phyloP scores from a whole-genome alignment of 2,888 invertebrate genomes.

The Myathropa florea region DNA sequence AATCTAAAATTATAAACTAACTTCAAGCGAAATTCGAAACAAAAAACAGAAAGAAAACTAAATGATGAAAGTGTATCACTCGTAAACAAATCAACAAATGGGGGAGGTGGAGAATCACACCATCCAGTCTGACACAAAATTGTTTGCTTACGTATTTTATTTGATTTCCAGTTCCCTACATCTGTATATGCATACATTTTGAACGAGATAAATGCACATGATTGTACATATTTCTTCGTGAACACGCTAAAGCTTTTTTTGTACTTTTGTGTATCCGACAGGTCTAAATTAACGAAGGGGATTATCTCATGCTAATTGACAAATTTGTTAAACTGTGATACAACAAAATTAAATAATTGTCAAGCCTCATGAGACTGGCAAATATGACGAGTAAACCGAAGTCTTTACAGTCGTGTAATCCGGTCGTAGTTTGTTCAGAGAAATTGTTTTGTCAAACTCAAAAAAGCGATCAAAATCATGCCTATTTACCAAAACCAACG shows the following conservation, averaged over 20 bases:
- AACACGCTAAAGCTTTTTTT: background rate
- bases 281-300: background rate
- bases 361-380: background rate
- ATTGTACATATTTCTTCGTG: background rate
- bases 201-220: background rate
- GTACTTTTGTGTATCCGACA: background rate
- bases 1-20: constrained; percentile 22
- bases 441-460: no score
- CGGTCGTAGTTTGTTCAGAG: no score
- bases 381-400: background rate
- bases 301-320: constrained; percentile 9
- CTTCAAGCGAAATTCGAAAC: constrained; percentile 4
- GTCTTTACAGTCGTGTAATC: background rate
- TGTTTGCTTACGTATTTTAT: constrained; percentile 1
- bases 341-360: constrained; percentile 1
- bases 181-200: background rate
- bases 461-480: no score
- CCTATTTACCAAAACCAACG: no score
- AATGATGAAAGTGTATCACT: constrained; percentile 11
- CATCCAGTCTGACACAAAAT: background rate
- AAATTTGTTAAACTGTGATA: constrained; percentile 11
- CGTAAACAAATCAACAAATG: background rate
- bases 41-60: background rate
- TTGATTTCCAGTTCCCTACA: constrained; percentile 7
- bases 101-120: background rate